Percentiles rank a stretch among this genome's conserved stretches.
These are phyloP conservation scores for Holcopasites calliopsidis DNA, from an alignment of 1,140 invertebrate species.

Conservation along the genomic window DNA sequence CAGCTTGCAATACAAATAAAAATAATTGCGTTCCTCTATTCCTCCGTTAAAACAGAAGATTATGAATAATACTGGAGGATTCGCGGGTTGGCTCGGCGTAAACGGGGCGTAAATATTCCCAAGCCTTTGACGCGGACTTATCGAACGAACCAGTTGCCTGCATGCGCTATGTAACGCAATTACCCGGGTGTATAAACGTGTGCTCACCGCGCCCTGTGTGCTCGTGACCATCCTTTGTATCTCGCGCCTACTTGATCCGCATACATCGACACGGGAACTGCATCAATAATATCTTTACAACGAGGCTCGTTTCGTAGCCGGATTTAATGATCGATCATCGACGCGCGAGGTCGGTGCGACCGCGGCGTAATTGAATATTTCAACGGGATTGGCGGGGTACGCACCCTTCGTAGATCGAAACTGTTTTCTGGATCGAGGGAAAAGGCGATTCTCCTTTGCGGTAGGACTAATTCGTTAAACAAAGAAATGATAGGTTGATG, in stretches of 20 bases:
- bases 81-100: conserved; percentile 37
- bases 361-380: conserved; percentile 10
- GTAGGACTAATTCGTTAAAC: no score
- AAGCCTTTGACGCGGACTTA: conserved; percentile 44
- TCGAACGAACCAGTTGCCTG: conserved; percentile 41
- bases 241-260: conserved; percentile 18
- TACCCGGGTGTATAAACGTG: conserved; percentile 41
- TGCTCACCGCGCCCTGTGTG: not conserved
- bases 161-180: conserved; percentile 46
- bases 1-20: no score
- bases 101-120: conserved; percentile 52
- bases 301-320: conserved; percentile 14
- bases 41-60: not conserved
- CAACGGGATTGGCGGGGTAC: no score
- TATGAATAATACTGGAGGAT: conserved; percentile 16
- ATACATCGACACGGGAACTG: not conserved
- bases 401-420: no score
- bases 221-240: not conserved
- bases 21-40: not conserved
- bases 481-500: no score
- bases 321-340: conserved; percentile 36
- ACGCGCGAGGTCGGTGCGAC: not conserved
- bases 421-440: no score
- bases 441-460: no score
- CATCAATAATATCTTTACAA: conserved; percentile 12